A percentile compares a stretch with the other conserved stretches of the same genome.
Conservation (phyloP, 2,888 invertebrate species). For the Leptogaster cylindrica region DNA sequence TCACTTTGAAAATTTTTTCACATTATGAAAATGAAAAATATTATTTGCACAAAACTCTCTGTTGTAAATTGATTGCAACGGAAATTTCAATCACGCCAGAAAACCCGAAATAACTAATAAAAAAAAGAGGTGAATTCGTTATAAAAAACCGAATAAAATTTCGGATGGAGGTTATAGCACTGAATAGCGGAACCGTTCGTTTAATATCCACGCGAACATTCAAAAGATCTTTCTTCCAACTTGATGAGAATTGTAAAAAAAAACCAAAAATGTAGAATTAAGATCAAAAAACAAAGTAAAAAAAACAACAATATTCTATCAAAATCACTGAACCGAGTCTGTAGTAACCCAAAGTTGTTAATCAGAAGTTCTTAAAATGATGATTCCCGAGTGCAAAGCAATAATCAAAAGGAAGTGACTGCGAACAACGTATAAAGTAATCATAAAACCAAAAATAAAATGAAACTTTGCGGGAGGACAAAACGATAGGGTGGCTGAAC, state of each 20-base stretch:
- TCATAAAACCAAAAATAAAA: background rate
- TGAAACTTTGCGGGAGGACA: background rate
- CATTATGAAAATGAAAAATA: no score
- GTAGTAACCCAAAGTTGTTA: background rate
- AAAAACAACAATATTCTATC: slow-evolving; percentile 1
- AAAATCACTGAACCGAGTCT: slow-evolving; percentile 20
- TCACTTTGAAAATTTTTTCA: no score
- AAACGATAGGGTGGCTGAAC: slow-evolving; percentile 1
- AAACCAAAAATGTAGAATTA: no score
- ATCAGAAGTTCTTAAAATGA: background rate
- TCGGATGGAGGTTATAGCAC: slow-evolving; percentile 15
- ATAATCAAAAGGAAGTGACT: background rate
- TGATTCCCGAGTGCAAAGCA: background rate
- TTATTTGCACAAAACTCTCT: background rate
- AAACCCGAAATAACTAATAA: background rate
- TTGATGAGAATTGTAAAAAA: no score
- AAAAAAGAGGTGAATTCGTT: background rate
- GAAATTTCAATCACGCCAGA: background rate
- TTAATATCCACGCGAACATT: background rate
- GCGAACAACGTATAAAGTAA: background rate
- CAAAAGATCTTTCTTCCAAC: background rate
- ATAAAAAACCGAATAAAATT: background rate
- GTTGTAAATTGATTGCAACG: slow-evolving; percentile 3
- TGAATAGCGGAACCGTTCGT: slow-evolving; percentile 21
- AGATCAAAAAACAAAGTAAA: no score